Conservation (phyloP, 92 coral and sea anemone species). For the Heteractis magnifica region DNA sequence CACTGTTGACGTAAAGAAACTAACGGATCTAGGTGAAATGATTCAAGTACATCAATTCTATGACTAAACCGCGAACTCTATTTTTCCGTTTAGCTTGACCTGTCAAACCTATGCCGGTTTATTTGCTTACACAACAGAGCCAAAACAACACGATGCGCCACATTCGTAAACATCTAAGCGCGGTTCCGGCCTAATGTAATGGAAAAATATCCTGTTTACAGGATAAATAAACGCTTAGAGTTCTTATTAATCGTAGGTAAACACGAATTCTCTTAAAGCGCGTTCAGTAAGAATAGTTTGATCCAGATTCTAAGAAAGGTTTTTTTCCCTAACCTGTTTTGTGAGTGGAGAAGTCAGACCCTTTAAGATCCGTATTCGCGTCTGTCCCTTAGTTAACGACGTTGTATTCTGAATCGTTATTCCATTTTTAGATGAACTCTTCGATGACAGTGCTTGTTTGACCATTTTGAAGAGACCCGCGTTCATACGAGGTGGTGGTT, state of each 20-base stretch:
- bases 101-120: background rate
- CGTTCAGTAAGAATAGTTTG: background rate
- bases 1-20: no score
- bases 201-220: no score
- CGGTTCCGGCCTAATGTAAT: no score
- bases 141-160: no score
- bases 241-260: background rate
- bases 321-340: constrained; percentile 38
- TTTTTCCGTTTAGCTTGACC: background rate
- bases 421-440: constrained; percentile 52
- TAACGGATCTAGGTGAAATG: no score
- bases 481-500: background rate
- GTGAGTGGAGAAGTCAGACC: constrained; percentile 64
- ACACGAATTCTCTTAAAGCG: background rate
- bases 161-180: no score
- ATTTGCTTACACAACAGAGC: no score
- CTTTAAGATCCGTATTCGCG: constrained; percentile 73
- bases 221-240: no score
- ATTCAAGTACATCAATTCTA: no score
- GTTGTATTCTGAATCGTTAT: constrained; percentile 72
- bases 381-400: constrained; percentile 69
- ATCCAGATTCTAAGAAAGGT: background rate
- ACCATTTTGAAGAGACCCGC: constrained; percentile 41
- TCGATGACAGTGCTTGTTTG: constrained; percentile 48
- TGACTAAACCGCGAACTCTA: no score